Base-by-base conservation (phyloP, 2,113 vertebrate genomes). In the Rhadina sibilatrix region DNA sequence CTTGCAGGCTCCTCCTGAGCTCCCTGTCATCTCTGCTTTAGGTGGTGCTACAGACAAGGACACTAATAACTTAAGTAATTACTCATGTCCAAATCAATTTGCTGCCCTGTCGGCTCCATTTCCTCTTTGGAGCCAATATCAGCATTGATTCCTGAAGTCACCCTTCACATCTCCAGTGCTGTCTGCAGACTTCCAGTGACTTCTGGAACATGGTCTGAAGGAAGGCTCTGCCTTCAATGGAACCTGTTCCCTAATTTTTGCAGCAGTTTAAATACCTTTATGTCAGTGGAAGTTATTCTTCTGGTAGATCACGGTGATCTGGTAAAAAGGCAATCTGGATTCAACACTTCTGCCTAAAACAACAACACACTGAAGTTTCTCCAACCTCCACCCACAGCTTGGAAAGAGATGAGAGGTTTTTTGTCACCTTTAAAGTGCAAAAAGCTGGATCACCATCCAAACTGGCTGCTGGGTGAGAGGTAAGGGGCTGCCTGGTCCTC, bases 31-130 rank as follows among this genome's bases (percentile, higher is more conserved):
- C 50, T 28, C 87, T 79, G 64, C 52, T 94, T 81, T 78, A 77
- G 40, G 19, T 37, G 47, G 5, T 61, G 40, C 6, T 28, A 28
- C 60, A 53, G 54, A 88, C 59, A 81, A 89, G 38, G 72, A 14
- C 65, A 50, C 89, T 91, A 89, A 95, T 94, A 94, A 96, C 79
- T 94, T 78, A 40, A 89, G 85, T 93, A 97, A 93, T 95, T 97
- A 93, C 75, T 93, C 63, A 17, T 72, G 89, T 90, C 94, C 46
- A 87, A 86, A 83, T 38, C 52, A 94, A 95, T 95, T 94, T 94
- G 46, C 90, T 90, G n/a, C 72, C 63, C 90, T 91, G 88, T 85
- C 56, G 1, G 46, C 53, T 94, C 74, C 11, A 9, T 90, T 59
- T 92, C 63, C 69, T 77, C 81, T 89, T 80, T 78, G 77, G 63